phyloP scores from a whole-genome alignment of 2,888 invertebrate genomes.

The Brachycybe producta region DNA sequence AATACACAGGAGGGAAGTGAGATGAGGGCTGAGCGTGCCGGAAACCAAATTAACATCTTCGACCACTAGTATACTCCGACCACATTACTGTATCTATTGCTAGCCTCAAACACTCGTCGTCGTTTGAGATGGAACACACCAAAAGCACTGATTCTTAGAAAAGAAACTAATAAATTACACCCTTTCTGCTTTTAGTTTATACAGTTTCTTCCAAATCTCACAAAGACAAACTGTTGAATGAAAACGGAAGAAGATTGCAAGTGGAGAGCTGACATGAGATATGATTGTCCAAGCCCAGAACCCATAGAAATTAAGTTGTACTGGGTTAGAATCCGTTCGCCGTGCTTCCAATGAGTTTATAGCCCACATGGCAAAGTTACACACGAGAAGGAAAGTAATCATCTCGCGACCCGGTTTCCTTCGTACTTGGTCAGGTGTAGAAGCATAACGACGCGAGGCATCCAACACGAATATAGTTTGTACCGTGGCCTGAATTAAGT shows the following conservation, averaged over 20 bases:
- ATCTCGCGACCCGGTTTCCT: constrained; percentile 33
- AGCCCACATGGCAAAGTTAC: constrained; percentile 30
- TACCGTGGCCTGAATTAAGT: constrained; percentile 25
- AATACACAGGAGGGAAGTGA: no score
- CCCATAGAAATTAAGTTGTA: constrained; percentile 52
- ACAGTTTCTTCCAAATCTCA: constrained; percentile 92
- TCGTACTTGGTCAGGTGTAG: constrained; percentile 25
- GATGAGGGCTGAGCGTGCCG: no score
- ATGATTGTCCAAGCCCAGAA: constrained; percentile 96
- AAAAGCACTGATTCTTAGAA: no score
- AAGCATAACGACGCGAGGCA: constrained; percentile 27
- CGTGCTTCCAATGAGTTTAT: constrained; percentile 29
- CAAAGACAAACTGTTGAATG: constrained; percentile 90
- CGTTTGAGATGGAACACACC: no score
- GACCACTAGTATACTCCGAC: no score
- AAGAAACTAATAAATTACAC: no score
- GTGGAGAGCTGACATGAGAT: constrained; percentile 83
- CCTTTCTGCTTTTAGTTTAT: constrained; percentile 43
- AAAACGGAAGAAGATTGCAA: constrained; percentile 87
- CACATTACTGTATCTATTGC: no score
- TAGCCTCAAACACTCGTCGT: no score
- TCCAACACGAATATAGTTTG: constrained; percentile 30
- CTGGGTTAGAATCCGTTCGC: constrained; percentile 27
- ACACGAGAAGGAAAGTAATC: constrained; percentile 33
- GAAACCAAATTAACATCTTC: no score